phyloP scores from a whole-genome alignment of 2,113 vertebrate species.

The Mobula birostris region DNA sequence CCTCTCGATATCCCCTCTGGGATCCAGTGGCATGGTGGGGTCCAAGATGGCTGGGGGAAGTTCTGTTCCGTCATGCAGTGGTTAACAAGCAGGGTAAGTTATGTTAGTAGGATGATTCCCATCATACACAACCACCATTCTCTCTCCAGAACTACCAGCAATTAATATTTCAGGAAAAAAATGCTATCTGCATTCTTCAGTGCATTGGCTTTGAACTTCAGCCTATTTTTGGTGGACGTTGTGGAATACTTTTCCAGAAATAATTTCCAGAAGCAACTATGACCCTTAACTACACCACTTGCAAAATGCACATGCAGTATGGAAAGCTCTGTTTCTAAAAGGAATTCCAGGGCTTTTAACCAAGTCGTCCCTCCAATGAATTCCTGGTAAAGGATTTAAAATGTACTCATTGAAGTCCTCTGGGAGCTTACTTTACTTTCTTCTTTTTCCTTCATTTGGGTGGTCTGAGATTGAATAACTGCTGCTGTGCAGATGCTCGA shows the following conservation, averaged over 20 bases:
- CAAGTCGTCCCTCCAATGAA: not conserved
- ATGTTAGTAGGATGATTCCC: not conserved
- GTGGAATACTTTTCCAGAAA: not conserved
- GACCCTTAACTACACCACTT: constrained; percentile 7
- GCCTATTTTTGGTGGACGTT: not conserved
- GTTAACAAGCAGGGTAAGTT: not conserved
- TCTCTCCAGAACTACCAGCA: not conserved
- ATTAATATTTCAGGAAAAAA: not conserved
- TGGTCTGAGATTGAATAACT: constrained; percentile 4
- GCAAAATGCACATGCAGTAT: not conserved
- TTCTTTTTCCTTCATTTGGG: not conserved
- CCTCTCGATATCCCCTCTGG: no score
- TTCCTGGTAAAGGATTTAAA: constrained; percentile 25
- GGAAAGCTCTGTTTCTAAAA: not conserved
- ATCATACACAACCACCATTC: not conserved
- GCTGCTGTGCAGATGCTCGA: not conserved
- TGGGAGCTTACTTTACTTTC: constrained; percentile 12
- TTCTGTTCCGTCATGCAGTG: not conserved
- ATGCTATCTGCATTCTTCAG: not conserved
- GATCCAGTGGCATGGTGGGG: no score
- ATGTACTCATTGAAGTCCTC: not conserved
- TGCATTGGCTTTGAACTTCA: not conserved
- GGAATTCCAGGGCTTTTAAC: constrained; percentile 16
- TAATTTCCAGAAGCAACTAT: not conserved
- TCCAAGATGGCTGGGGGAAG: no score